Percentiles rank a stretch among this genome's conserved stretches.
Evolutionary conservation across 1,140 invertebrate species (phyloP).

Genomic region (Euura saliciscinereae): DNA sequence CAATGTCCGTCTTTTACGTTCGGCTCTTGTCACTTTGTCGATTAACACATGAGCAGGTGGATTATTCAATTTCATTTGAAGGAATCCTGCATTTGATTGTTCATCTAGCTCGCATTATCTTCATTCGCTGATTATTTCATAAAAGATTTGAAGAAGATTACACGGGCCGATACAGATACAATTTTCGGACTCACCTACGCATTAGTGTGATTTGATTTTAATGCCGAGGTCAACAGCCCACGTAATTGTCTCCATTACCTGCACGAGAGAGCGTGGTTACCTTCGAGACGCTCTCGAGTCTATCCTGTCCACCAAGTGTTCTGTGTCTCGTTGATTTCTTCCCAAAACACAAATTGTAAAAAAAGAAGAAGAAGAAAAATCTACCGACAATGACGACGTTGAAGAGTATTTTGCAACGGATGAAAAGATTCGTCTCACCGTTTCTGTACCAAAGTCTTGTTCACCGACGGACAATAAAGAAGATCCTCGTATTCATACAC

Average conservation of each 20-base stretch:
- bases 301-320: background rate
- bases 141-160: background rate
- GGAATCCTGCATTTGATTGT: no score
- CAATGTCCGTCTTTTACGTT: background rate
- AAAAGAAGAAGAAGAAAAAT: background rate
- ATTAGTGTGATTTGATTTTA: slow-evolving; percentile 50
- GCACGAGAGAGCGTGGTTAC: slow-evolving; percentile 51
- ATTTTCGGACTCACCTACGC: slow-evolving; percentile 19
- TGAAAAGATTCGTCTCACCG: background rate
- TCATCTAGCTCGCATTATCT: background rate
- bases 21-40: background rate
- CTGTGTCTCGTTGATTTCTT: background rate
- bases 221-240: slow-evolving; percentile 43
- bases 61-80: no score
- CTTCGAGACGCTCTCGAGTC: background rate
- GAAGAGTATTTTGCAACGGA: background rate
- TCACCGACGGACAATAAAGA: no score
- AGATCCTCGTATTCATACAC: background rate
- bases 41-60: background rate
- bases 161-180: background rate
- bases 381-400: background rate
- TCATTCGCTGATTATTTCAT: background rate
- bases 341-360: background rate
- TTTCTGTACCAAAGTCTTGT: background rate
- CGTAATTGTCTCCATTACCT: slow-evolving; percentile 53